phyloP scores from a whole-genome alignment of 2,888 invertebrate species.

The Tineola bisselliella region DNA sequence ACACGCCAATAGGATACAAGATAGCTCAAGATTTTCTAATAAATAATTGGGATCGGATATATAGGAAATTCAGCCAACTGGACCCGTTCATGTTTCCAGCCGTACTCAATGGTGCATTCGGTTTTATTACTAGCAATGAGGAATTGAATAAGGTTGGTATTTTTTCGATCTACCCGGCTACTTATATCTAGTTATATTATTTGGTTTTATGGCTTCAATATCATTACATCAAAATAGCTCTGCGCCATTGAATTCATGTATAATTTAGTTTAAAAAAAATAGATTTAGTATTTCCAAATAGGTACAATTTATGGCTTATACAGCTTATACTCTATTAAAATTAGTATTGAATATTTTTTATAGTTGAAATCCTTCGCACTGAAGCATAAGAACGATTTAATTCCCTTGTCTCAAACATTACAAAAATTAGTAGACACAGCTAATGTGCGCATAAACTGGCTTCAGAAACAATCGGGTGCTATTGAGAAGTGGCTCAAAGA shows the following conservation, averaged over 20 bases:
- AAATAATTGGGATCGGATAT: conserved; percentile 73
- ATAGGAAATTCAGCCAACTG: conserved; percentile 36
- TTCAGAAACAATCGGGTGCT: conserved; percentile 29
- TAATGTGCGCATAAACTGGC: conserved; percentile 44
- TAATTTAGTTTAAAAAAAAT: no score
- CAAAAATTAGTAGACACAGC: conserved; percentile 55
- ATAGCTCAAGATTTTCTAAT: conserved; percentile 80
- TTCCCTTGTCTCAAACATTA: conserved; percentile 49
- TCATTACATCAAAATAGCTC: no score
- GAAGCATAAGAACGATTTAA: conserved; percentile 38
- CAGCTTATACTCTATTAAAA: no score
- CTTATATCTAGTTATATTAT: no score
- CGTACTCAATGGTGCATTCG: conserved; percentile 46
- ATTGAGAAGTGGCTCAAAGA: conserved; percentile 48
- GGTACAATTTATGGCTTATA: no score
- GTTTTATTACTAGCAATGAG: conserved; percentile 34
- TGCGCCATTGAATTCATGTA: no score
- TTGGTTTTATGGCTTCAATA: no score
- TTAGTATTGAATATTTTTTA: conserved; percentile 13
- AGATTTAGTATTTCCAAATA: no score
- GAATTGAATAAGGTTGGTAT: conserved; percentile 41
- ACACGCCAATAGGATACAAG: conserved; percentile 57
- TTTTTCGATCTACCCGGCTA: no score
- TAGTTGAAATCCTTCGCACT: conserved; percentile 52
- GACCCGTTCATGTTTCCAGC: conserved; percentile 51